A percentile compares a stretch with the other conserved stretches of the same genome.
Evolutionary conservation across 1,140 invertebrate genomes (phyloP).

Genomic region (Tetramorium simillimum): DNA sequence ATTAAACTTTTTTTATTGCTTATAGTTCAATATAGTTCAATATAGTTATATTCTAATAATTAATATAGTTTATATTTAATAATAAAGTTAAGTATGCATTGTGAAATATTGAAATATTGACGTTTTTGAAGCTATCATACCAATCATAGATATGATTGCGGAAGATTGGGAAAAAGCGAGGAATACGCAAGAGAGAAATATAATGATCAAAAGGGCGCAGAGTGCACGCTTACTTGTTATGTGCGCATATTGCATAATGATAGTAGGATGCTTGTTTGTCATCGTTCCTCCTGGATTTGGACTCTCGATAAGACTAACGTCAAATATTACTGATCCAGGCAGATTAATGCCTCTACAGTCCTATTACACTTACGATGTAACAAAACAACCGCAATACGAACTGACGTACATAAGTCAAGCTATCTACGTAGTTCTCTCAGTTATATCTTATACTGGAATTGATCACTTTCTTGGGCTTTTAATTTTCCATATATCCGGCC

Average conservation of each 20-base stretch:
- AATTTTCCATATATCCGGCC: constrained; percentile 22
- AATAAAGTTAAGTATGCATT: too few species aligned
- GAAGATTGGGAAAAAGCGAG: constrained; percentile 17
- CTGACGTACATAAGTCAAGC: constrained; percentile 12
- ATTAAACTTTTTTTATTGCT: too few species aligned
- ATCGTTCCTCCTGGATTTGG: neutral
- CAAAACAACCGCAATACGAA: neutral
- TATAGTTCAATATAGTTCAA: too few species aligned
- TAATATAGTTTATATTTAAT: too few species aligned
- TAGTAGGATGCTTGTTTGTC: neutral
- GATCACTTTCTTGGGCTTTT: constrained; percentile 16
- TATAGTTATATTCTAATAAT: too few species aligned
- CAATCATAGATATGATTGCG: neutral
- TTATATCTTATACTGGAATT: neutral
- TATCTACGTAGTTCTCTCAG: neutral
- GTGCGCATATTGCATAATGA: neutral
- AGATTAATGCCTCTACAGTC: neutral
- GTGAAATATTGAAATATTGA: neutral
- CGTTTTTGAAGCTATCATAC: constrained; percentile 12
- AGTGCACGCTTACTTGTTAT: neutral
- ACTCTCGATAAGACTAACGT: neutral
- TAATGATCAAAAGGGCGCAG: constrained; percentile 7
- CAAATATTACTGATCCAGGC: constrained; percentile 10
- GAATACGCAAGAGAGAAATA: neutral
- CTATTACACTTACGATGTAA: constrained; percentile 8